Conservation (phyloP, 1,140 invertebrate species). For the Drosophila subobscura region DNA sequence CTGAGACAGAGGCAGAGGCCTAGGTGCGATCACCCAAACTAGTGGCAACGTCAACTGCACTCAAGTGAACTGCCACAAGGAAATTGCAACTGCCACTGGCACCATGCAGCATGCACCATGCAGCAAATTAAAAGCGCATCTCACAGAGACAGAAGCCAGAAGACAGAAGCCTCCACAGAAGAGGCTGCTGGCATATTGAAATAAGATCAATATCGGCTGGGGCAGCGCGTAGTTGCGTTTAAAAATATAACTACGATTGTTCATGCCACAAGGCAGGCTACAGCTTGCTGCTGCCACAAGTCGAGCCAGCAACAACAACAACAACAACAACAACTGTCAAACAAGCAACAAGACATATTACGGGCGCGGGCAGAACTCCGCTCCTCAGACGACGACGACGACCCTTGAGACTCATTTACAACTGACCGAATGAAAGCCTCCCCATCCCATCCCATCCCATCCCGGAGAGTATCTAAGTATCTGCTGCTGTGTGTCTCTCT, state of each 20-base stretch:
- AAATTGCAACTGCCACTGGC: slow-evolving; percentile 18
- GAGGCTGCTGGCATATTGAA: slow-evolving; percentile 69
- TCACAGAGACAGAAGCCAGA: neutral
- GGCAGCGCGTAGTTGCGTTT: slow-evolving; percentile 78
- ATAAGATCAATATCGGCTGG: slow-evolving; percentile 74
- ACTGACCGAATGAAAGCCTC: slow-evolving; percentile 57
- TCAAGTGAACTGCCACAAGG: slow-evolving; percentile 16
- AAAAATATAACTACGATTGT: slow-evolving; percentile 76
- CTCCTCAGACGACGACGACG: slow-evolving; percentile 19
- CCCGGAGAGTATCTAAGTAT: slow-evolving; percentile 19
- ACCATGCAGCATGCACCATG: neutral
- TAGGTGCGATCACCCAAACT: slow-evolving; percentile 38
- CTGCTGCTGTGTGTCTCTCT: slow-evolving; percentile 22
- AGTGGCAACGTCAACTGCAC: slow-evolving; percentile 23
- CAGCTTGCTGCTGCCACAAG: neutral
- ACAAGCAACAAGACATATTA: slow-evolving; percentile 83
- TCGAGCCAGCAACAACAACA: slow-evolving; percentile 5
- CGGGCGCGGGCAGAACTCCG: slow-evolving; percentile 56
- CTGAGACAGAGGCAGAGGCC: neutral
- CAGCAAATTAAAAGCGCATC: slow-evolving; percentile 52
- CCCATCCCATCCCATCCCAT: neutral
- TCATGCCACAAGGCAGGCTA: slow-evolving; percentile 38
- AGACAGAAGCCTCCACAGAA: neutral
- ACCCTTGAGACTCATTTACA: slow-evolving; percentile 77
- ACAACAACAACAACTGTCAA: slow-evolving; percentile 80